Evolutionary conservation across 2,888 invertebrate genomes (phyloP).

Genomic region (Busseola fusca): DNA sequence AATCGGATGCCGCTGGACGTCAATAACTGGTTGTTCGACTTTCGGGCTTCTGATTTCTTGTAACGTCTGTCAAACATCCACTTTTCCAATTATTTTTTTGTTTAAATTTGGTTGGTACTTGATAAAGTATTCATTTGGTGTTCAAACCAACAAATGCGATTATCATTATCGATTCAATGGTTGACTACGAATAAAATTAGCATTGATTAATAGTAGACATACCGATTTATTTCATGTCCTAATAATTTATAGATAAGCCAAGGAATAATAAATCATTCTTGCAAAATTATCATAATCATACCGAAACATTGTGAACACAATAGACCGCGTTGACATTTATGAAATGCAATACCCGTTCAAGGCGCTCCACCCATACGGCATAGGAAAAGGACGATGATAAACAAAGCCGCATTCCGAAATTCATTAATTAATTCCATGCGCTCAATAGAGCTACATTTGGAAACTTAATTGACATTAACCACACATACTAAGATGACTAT

Average conservation of each 20-base stretch:
- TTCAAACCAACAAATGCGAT: not conserved
- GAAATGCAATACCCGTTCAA: conserved; percentile 26
- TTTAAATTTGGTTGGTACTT: not conserved
- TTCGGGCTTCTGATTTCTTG: no score
- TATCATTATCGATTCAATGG: conserved; percentile 6
- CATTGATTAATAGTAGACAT: conserved; percentile 22
- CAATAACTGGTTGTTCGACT: no score
- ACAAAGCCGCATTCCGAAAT: conserved; percentile 13
- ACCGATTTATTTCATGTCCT: conserved; percentile 28
- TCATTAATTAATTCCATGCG: conserved; percentile 16
- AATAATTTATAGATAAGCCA: conserved; percentile 18
- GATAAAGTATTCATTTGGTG: not conserved
- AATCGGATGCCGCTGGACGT: no score
- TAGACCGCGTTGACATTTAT: conserved; percentile 26
- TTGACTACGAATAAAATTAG: conserved; percentile 21
- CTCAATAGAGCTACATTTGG: conserved; percentile 1
- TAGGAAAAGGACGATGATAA: not conserved
- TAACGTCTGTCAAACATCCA: no score
- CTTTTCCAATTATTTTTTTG: no score
- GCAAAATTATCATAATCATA: conserved; percentile 38
- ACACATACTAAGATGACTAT: conserved; percentile 1
- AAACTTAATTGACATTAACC: not conserved
- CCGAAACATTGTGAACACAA: conserved; percentile 32
- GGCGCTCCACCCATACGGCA: conserved; percentile 1
- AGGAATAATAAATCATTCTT: conserved; percentile 31